phyloP scores from a whole-genome alignment of 2,113 vertebrate species.

The Muntiacus muntjak region DNA sequence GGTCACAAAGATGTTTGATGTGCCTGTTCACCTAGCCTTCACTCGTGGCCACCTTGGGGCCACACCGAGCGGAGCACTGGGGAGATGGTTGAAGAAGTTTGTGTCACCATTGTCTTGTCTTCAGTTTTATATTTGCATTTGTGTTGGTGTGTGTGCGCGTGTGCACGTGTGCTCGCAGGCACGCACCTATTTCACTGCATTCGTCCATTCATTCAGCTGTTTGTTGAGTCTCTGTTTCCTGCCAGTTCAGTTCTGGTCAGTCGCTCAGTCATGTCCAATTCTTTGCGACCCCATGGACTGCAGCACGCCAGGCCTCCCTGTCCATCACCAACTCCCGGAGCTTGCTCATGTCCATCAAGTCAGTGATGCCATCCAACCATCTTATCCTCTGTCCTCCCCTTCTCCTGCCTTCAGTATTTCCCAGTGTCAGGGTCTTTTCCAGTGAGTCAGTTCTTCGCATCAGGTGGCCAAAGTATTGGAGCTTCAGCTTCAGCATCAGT shows the following conservation, averaged over 20 bases:
- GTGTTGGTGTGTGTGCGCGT: neutral
- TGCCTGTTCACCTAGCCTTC: neutral
- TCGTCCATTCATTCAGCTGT: neutral
- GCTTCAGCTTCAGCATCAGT: neutral
- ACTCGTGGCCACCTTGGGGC: neutral
- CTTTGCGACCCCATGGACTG: neutral
- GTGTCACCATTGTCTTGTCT: neutral
- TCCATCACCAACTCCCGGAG: neutral
- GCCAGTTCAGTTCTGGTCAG: neutral
- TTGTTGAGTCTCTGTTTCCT: neutral
- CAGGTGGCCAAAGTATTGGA: neutral
- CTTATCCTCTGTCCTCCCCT: neutral
- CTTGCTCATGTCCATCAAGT: neutral
- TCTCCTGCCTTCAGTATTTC: neutral
- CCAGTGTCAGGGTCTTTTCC: neutral
- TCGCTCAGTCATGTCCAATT: neutral
- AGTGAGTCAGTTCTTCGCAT: neutral
- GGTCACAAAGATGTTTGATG: neutral
- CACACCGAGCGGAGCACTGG: neutral
- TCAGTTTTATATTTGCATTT: neutral
- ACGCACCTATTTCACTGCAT: neutral
- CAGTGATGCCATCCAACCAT: neutral
- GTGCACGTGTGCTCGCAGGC: neutral
- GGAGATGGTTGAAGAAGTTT: neutral
- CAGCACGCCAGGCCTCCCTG: neutral